Percentiles rank a stretch among this genome's conserved stretches.
Evolutionary conservation across 2,113 vertebrate genomes (phyloP).

Genomic region (Damaliscus lunatus): DNA sequence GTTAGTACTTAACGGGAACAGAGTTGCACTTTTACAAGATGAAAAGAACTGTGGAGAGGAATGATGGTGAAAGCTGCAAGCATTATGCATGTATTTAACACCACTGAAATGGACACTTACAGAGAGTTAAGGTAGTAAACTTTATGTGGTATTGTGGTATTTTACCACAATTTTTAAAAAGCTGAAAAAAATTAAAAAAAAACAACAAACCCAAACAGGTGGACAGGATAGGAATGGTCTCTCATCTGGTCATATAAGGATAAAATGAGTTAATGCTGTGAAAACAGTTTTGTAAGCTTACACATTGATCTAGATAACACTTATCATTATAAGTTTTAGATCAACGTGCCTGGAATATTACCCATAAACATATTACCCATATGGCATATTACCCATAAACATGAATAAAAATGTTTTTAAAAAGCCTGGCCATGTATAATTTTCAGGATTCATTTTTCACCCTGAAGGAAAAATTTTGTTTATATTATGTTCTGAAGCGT

Average conservation of each 20-base stretch:
- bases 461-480: background rate
- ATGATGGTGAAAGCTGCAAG: background rate
- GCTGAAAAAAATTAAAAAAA: background rate
- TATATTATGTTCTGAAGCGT: background rate
- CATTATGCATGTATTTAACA: background rate
- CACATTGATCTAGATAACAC: background rate
- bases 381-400: background rate
- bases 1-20: background rate
- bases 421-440: background rate
- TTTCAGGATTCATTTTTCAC: constrained; percentile 6
- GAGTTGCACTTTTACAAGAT: background rate
- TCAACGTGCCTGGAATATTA: background rate
- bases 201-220: background rate
- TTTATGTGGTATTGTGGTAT: background rate
- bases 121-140: background rate
- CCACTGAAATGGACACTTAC: background rate
- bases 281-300: background rate
- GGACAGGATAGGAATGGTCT: background rate
- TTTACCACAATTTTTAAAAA: background rate
- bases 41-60: background rate
- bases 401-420: background rate
- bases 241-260: background rate
- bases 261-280: background rate
- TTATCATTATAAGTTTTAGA: background rate
- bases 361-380: background rate